Conservation (phyloP, 2,113 vertebrate species). For the Loxodonta africana region DNA sequence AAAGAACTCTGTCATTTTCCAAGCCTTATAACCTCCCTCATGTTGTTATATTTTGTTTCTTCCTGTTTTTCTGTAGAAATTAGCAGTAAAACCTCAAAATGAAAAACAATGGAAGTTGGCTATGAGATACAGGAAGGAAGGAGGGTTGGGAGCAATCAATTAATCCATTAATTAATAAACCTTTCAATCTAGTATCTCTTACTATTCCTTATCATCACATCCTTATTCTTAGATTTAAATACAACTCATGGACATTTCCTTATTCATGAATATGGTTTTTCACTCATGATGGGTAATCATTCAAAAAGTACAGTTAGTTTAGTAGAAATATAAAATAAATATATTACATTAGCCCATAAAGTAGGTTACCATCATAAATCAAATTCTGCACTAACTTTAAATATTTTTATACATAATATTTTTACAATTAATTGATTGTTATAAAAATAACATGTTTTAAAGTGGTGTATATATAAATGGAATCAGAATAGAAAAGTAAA, state of each 20-base stretch:
- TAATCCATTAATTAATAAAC: not conserved
- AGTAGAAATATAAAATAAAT: conserved; percentile 28
- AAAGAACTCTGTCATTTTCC: not conserved
- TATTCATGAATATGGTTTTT: conserved; percentile 4
- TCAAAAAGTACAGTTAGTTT: not conserved
- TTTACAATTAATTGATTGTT: not conserved
- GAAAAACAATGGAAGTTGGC: not conserved
- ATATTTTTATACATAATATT: not conserved
- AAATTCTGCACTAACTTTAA: conserved; percentile 30
- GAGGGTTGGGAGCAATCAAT: not conserved
- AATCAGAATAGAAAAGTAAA: not conserved
- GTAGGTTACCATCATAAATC: not conserved
- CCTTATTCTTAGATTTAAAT: not conserved
- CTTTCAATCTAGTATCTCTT: not conserved
- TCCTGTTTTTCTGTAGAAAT: not conserved
- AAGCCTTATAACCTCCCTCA: not conserved
- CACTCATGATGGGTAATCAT: not conserved
- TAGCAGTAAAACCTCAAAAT: not conserved
- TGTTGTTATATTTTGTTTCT: not conserved
- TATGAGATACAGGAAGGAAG: not conserved
- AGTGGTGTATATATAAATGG: not conserved
- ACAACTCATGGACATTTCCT: not conserved
- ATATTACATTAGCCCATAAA: not conserved
- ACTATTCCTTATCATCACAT: not conserved
- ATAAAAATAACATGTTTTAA: conserved; percentile 17